Conservation (phyloP, 1,140 invertebrate genomes). For the Bombus affinis region DNA sequence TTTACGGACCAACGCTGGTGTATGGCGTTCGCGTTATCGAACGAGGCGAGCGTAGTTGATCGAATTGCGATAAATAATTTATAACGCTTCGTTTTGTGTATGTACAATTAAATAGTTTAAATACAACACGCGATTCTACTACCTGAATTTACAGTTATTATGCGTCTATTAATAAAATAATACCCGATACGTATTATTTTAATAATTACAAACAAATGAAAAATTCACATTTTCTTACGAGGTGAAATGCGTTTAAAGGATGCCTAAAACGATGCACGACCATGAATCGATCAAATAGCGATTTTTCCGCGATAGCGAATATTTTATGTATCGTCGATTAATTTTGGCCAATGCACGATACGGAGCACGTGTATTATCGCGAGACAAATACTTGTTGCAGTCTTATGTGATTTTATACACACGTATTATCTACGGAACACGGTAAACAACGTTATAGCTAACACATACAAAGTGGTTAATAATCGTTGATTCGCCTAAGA, state of each 20-base stretch:
- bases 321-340: background rate
- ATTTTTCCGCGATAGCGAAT: background rate
- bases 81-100: background rate
- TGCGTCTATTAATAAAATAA: background rate
- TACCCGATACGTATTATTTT: background rate
- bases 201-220: background rate
- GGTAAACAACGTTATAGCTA: background rate
- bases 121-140: constrained; percentile 12
- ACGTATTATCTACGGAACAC: background rate
- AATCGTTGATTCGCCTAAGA: background rate
- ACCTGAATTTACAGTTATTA: constrained; percentile 42
- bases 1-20: background rate
- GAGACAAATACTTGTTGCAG: background rate
- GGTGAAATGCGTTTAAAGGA: background rate
- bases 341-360: background rate
- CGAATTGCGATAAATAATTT: constrained; percentile 14
- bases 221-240: background rate
- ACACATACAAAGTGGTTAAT: background rate
- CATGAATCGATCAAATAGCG: background rate
- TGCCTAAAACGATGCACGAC: background rate
- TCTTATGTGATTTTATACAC: background rate
- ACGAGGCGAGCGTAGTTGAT: background rate
- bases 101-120: constrained; percentile 50
- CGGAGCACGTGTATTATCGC: too few relatives aligned
- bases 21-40: background rate